Evolutionary conservation across 2,888 invertebrate species (phyloP).

Genomic region (Pelosia muscerda): DNA sequence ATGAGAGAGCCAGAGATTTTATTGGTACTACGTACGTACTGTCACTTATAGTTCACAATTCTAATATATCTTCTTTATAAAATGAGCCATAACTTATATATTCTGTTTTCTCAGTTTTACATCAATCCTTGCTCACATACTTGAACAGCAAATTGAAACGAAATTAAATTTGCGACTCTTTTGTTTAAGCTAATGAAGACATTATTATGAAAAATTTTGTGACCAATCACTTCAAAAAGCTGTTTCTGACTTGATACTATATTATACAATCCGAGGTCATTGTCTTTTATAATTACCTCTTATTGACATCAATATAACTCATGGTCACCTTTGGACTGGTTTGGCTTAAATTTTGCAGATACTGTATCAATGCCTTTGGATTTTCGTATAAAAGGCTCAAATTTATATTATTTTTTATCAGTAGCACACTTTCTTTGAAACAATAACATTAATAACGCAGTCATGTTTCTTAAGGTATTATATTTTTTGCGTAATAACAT

Average conservation of each 20-base stretch:
- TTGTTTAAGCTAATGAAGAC: background rate
- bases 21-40: no score
- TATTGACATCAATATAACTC: background rate
- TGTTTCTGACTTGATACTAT: background rate
- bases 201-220: background rate
- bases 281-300: background rate
- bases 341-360: background rate
- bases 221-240: background rate
- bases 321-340: background rate
- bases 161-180: background rate
- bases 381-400: background rate
- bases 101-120: no score
- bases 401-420: background rate
- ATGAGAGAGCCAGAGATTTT: no score
- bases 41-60: no score
- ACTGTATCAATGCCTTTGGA: background rate
- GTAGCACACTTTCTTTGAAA: background rate
- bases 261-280: slow-evolving; percentile 4
- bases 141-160: background rate
- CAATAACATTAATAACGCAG: background rate
- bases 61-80: no score
- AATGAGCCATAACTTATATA: no score
- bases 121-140: background rate
- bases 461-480: background rate
- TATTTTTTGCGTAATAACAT: background rate